Conservation (phyloP, 2,113 vertebrate genomes). For the Menura novaehollandiae region DNA sequence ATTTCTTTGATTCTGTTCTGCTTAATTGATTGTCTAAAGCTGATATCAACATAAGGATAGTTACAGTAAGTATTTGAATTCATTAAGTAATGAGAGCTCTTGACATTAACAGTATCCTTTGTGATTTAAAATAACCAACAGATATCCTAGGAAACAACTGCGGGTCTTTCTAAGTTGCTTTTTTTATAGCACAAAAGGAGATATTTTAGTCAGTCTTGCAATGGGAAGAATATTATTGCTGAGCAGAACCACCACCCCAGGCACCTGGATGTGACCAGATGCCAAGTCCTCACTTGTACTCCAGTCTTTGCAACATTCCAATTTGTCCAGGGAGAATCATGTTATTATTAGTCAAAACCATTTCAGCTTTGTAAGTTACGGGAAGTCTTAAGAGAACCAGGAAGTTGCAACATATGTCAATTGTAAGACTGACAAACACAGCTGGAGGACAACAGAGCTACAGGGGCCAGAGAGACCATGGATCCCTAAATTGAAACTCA, state of each 20-base stretch:
- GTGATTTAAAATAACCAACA: slow-evolving; percentile 21
- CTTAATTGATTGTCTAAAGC: slow-evolving; percentile 71
- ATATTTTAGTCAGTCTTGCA: slow-evolving; percentile 49
- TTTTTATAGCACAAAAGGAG: slow-evolving; percentile 47
- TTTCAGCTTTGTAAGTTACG: neutral
- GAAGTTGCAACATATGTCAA: neutral
- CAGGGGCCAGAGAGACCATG: neutral
- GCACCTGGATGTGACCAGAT: neutral
- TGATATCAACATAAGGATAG: slow-evolving; percentile 34
- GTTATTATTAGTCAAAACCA: neutral
- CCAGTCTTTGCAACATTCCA: slow-evolving; percentile 16
- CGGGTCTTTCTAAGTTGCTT: slow-evolving; percentile 10
- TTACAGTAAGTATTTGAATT: neutral
- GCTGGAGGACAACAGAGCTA: slow-evolving; percentile 11
- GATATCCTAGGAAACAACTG: neutral
- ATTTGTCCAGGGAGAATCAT: slow-evolving; percentile 2
- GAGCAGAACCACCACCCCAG: slow-evolving; percentile 65
- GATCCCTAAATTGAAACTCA: neutral
- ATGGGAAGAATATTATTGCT: slow-evolving; percentile 71
- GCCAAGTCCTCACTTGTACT: neutral
- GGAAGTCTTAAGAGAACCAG: neutral
- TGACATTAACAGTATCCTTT: slow-evolving; percentile 15
- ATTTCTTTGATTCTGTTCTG: slow-evolving; percentile 31
- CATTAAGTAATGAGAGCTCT: neutral
- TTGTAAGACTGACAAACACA: neutral